A percentile compares a stretch with the other conserved stretches of the same genome.
Evolutionary conservation across 2,113 vertebrate genomes (phyloP).

Genomic region (Colinus virginianus): DNA sequence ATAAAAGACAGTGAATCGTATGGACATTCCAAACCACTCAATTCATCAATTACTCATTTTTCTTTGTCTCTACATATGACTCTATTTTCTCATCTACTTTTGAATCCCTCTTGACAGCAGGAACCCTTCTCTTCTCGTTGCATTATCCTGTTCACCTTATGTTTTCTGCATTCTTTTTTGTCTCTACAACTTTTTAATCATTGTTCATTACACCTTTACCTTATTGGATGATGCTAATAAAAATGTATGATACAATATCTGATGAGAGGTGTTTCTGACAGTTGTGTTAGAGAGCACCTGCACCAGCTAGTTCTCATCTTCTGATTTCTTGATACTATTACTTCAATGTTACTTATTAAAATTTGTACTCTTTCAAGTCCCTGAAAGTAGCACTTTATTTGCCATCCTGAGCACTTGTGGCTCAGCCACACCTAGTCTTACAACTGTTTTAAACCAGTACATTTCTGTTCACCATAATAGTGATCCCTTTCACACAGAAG

Average conservation of each 20-base stretch:
- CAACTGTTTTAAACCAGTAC: conserved; percentile 17
- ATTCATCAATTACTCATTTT: conserved; percentile 49
- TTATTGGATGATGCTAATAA: neutral
- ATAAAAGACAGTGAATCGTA: conserved; percentile 52
- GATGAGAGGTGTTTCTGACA: neutral
- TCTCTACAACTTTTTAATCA: neutral
- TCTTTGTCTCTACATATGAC: neutral
- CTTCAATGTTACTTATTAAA: neutral
- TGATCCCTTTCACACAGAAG: conserved; percentile 56
- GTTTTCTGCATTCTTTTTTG: neutral
- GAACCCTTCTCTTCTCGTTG: neutral
- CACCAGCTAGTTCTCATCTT: neutral
- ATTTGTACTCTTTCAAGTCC: neutral
- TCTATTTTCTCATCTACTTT: conserved; percentile 20
- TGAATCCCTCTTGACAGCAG: neutral
- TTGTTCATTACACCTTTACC: neutral
- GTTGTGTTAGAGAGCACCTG: neutral
- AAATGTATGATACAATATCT: neutral
- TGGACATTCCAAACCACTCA: conserved; percentile 45
- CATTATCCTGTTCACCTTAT: neutral
- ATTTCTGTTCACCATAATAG: conserved; percentile 36
- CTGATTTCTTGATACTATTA: neutral
- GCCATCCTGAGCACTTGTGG: conserved; percentile 34
- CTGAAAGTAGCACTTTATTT: neutral
- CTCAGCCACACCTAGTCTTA: conserved; percentile 33